Conservation (phyloP, 2,888 invertebrate species). For the Hirtodrosophila trivittata region DNA sequence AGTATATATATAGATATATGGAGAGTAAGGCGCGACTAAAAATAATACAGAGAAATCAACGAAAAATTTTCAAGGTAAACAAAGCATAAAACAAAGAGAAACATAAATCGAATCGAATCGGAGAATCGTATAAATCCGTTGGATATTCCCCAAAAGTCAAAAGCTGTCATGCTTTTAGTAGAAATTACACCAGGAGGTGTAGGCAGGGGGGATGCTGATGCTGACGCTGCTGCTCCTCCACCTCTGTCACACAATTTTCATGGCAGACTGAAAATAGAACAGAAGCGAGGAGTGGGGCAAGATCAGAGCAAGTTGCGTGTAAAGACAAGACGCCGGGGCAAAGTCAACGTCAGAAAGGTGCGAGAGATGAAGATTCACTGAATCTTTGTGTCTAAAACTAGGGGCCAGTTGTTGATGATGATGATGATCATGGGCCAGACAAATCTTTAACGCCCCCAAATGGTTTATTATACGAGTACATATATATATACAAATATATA, state of each 20-base stretch:
- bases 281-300: slow-evolving; percentile 11
- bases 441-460: slow-evolving; percentile 48
- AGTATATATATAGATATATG: too few species aligned
- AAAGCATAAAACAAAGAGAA: slow-evolving; percentile 63
- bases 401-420: slow-evolving; percentile 20
- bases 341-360: slow-evolving; percentile 53
- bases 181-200: slow-evolving; percentile 8
- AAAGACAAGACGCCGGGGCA: too few species aligned
- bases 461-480: slow-evolving; percentile 10
- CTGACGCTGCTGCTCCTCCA: too few species aligned
- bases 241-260: slow-evolving; percentile 56
- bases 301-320: slow-evolving; percentile 45
- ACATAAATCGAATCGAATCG: slow-evolving; percentile 47
- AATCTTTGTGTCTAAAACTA: slow-evolving; percentile 38
- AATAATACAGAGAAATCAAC: slow-evolving; percentile 50
- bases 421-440: slow-evolving; percentile 27
- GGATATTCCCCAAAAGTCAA: slow-evolving; percentile 18
- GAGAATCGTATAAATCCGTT: slow-evolving; percentile 25
- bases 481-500: slow-evolving; percentile 8
- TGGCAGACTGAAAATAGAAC: slow-evolving; percentile 67
- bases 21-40: slow-evolving; percentile 42
- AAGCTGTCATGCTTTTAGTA: slow-evolving; percentile 15
- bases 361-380: slow-evolving; percentile 17
- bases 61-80: slow-evolving; percentile 73
- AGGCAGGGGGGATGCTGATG: slow-evolving; percentile 42